These are phyloP conservation scores for Melangyna quadrimaculata DNA, from an alignment of 2,888 invertebrate species.

Conservation along the genomic window DNA sequence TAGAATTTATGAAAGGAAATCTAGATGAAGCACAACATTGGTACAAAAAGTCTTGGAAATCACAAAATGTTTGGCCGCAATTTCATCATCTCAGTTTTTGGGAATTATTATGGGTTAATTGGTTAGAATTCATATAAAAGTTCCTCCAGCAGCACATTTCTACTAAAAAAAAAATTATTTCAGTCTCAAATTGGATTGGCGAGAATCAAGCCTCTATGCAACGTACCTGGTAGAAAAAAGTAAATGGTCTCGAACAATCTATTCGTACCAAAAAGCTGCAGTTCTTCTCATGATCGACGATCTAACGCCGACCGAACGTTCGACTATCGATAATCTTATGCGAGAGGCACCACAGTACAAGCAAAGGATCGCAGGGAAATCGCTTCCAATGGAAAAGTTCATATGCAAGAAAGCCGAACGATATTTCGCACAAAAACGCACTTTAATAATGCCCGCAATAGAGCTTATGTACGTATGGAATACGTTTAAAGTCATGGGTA, in stretches of 20 bases:
- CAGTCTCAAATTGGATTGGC: slow-evolving; percentile 89
- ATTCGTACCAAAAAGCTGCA: slow-evolving; percentile 93
- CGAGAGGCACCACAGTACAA: slow-evolving; percentile 89
- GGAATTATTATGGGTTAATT: slow-evolving; percentile 95
- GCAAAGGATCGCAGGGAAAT: slow-evolving; percentile 96
- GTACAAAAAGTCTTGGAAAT: slow-evolving; percentile 91
- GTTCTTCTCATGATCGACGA: slow-evolving; percentile 85
- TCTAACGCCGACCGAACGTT: slow-evolving; percentile 82
- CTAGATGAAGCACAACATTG: slow-evolving; percentile 87
- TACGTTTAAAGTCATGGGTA: slow-evolving; percentile 90
- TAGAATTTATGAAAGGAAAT: slow-evolving; percentile 91
- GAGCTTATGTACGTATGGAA: slow-evolving; percentile 97
- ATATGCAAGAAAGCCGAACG: slow-evolving; percentile 92
- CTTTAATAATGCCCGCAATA: slow-evolving; percentile 89
- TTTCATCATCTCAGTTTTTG: slow-evolving; percentile 96
- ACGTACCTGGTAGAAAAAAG: slow-evolving; percentile 88
- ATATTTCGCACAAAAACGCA: slow-evolving; percentile 88
- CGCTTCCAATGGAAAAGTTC: slow-evolving; percentile 98
- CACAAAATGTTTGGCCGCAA: slow-evolving; percentile 93
- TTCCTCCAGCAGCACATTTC: background rate
- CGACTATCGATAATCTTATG: slow-evolving; percentile 85
- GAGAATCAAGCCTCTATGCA: slow-evolving; percentile 88
- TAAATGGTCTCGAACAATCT: slow-evolving; percentile 95
- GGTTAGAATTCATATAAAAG: slow-evolving; percentile 82
- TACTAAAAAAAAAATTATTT: background rate